Conservation (phyloP, 2,888 invertebrate genomes). For the Eupithecia subfuscata region DNA sequence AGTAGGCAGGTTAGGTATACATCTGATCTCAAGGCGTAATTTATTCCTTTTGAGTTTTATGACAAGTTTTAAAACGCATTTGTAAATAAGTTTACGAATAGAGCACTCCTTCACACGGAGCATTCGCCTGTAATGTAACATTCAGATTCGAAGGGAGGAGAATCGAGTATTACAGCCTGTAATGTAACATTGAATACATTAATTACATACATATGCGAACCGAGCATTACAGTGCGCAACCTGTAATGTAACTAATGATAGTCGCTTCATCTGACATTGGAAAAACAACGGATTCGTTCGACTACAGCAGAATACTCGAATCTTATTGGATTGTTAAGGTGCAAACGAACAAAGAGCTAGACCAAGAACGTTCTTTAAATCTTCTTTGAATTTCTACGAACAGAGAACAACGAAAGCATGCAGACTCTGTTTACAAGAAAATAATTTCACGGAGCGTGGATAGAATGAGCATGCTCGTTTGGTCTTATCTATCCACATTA, state of each 20-base stretch:
- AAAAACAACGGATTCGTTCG: neutral
- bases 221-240: neutral
- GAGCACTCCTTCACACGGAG: too few species aligned
- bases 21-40: neutral
- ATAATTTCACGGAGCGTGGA: neutral
- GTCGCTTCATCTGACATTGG: neutral
- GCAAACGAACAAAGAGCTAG: too few species aligned
- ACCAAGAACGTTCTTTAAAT: neutral
- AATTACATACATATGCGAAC: too few species aligned
- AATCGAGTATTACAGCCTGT: too few species aligned
- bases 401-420: neutral
- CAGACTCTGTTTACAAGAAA: too few species aligned
- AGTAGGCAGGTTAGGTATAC: conserved; percentile 1
- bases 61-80: neutral
- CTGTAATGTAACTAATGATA: too few species aligned
- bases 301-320: neutral
- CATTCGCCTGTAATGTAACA: neutral
- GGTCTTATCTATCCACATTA: neutral
- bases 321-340: neutral
- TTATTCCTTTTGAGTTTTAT: neutral
- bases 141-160: neutral
- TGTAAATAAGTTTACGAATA: neutral
- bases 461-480: neutral
- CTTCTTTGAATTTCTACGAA: neutral
- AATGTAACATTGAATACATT: too few species aligned